Evolutionary conservation across 2,888 invertebrate species (phyloP), one percentile per base, ranked within the genome.

Genomic region (Ophonus ardosiacus): DNA sequence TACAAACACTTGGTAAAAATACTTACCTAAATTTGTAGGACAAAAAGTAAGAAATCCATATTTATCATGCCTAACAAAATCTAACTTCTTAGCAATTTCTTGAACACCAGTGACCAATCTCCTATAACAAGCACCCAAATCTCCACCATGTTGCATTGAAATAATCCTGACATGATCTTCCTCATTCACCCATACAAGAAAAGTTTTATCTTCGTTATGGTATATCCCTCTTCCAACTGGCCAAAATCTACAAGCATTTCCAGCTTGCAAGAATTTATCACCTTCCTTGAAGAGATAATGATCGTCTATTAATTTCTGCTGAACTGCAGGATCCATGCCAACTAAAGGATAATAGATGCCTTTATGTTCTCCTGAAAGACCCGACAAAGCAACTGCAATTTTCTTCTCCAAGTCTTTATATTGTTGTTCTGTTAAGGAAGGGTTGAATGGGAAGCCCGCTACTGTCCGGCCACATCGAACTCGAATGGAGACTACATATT

Each of bases 231-330:
- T 96, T 24, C 94, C 94, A 86, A 95, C 93, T 87, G 99, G 99
- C 99, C 99, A 99, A 94, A 94, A 98, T 87, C 98, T 96, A 94
- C 97, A 97, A 80, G 97, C 97, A 89, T 98, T 97, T 88, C 98
- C 98, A 0, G 97, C 94, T 93, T 97, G 95, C 89, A 97, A 93
- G 93, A 96, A 96, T 87, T 96, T 93, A 91, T 97, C 98, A 85
- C 98, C 98, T 93, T 98, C 98, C 94, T 98, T 98, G 94, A 98
- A 98, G 88, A 98, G 94, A 95, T 98, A 98, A 92, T 98, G 98
- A 92, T 98, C 98, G 89, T 98, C 97, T 90, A 98, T 98, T 90
- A 99, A 94, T 92, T 98, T 96, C 92, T 98, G 97, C 93, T 98
- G 98, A 86, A 96, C 96, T 83, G 96, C 94, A 93, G 98, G 97